Evolutionary conservation across 2,113 vertebrate genomes (phyloP).

Genomic region (Grus americana): DNA sequence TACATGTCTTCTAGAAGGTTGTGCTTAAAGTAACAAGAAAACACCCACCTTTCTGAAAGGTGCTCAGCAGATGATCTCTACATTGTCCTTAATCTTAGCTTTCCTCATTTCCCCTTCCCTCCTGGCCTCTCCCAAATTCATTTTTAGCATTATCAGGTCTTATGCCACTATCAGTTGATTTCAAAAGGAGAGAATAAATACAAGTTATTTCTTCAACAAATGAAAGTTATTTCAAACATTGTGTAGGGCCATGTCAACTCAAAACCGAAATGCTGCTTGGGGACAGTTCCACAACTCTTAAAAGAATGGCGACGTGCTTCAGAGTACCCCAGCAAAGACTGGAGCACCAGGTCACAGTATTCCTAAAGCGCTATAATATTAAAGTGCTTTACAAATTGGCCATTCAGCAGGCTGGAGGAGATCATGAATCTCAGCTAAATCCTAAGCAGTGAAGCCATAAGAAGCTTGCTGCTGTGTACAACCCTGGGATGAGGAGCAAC

Average conservation of each 20-base stretch:
- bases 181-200: not conserved
- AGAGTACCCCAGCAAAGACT: not conserved
- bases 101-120: not conserved
- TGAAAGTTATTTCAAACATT: not conserved
- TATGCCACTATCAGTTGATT: not conserved
- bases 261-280: not conserved
- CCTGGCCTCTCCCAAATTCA: not conserved
- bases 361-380: not conserved
- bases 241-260: not conserved
- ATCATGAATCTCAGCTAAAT: not conserved
- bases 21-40: not conserved
- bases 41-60: not conserved
- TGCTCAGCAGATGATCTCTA: not conserved
- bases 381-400: not conserved
- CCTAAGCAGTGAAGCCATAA: not conserved
- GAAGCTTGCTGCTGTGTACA: not conserved
- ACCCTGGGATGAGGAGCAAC: not conserved
- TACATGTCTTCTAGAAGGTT: not conserved
- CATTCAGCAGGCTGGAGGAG: not conserved
- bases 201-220: not conserved
- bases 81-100: not conserved
- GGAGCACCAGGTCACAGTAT: not conserved
- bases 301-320: not conserved
- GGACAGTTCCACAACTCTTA: not conserved
- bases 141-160: not conserved